phyloP scores from a whole-genome alignment of 2,113 vertebrate genomes.

The Rana temporaria region DNA sequence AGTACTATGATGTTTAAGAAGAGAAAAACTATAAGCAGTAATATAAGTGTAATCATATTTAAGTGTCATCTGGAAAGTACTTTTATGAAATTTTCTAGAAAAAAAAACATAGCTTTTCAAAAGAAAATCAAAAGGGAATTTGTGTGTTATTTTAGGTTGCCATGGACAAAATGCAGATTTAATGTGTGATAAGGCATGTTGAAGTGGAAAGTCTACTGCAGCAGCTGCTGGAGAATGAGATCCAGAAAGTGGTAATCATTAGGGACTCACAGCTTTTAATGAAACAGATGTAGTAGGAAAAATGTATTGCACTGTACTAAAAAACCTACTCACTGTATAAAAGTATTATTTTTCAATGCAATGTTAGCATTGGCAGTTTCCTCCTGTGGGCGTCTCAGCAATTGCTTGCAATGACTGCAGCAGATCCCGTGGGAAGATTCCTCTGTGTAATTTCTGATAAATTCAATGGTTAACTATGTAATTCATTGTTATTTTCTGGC shows the following conservation, averaged over 20 bases:
- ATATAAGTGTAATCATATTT: no score
- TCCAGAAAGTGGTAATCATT: conserved; percentile 44
- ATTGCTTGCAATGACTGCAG: background rate
- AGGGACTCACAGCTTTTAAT: conserved; percentile 47
- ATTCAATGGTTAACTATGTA: conserved; percentile 1
- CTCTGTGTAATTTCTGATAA: conserved; percentile 28
- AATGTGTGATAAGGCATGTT: conserved; percentile 21
- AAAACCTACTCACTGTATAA: background rate
- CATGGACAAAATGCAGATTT: conserved; percentile 46
- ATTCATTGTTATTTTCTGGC: conserved; percentile 38
- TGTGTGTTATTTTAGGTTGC: conserved; percentile 41
- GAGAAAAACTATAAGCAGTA: no score
- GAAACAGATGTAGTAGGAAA: conserved; percentile 52
- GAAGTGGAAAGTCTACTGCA: conserved; percentile 50
- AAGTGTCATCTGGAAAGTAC: no score
- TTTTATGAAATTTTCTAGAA: no score
- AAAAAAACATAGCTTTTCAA: background rate
- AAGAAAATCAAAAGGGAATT: conserved; percentile 1
- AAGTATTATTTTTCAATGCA: conserved; percentile 6
- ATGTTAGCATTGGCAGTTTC: conserved; percentile 34
- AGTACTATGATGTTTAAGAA: no score
- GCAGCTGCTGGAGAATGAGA: conserved; percentile 38
- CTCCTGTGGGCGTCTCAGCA: background rate
- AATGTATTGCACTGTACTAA: conserved; percentile 10
- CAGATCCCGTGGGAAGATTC: background rate